Evolutionary conservation across 2,888 invertebrate genomes (phyloP).

Genomic region (Rhagonycha lutea): DNA sequence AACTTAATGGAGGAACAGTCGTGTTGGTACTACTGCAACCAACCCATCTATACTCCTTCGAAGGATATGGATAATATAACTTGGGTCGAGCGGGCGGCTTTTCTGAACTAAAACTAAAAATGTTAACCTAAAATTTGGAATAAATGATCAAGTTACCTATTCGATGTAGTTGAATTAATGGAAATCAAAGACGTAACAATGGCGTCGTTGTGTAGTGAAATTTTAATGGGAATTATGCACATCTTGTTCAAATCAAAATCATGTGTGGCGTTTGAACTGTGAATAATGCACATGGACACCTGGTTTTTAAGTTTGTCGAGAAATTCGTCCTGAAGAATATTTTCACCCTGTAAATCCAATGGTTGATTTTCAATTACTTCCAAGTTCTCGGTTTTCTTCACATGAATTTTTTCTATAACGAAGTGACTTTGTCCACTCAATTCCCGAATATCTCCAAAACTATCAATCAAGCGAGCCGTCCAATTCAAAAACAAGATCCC

Average conservation of each 20-base stretch:
- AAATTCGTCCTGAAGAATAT: constrained; percentile 38
- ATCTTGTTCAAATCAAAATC: constrained; percentile 64
- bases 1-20: constrained; percentile 46
- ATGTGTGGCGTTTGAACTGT: constrained; percentile 63
- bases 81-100: constrained; percentile 23
- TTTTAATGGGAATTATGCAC: constrained; percentile 70
- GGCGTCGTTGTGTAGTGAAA: constrained; percentile 71
- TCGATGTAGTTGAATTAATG: constrained; percentile 63
- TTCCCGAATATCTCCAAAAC: constrained; percentile 58
- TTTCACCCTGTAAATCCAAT: constrained; percentile 38
- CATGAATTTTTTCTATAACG: constrained; percentile 47
- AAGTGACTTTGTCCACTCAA: constrained; percentile 74
- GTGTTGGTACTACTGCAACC: constrained; percentile 46
- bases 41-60: constrained; percentile 51
- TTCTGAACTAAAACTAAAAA: constrained; percentile 25
- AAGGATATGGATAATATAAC: constrained; percentile 45
- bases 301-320: constrained; percentile 14
- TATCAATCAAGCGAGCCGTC: constrained; percentile 56
- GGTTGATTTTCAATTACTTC: constrained; percentile 54
- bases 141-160: constrained; percentile 55
- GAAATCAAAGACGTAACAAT: constrained; percentile 62
- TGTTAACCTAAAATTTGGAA: neutral
- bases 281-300: constrained; percentile 49
- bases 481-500: constrained; percentile 51
- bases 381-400: constrained; percentile 50